Base-by-base conservation (phyloP, 2,888 invertebrate genomes). In the Drosophila demipolita region DNA sequence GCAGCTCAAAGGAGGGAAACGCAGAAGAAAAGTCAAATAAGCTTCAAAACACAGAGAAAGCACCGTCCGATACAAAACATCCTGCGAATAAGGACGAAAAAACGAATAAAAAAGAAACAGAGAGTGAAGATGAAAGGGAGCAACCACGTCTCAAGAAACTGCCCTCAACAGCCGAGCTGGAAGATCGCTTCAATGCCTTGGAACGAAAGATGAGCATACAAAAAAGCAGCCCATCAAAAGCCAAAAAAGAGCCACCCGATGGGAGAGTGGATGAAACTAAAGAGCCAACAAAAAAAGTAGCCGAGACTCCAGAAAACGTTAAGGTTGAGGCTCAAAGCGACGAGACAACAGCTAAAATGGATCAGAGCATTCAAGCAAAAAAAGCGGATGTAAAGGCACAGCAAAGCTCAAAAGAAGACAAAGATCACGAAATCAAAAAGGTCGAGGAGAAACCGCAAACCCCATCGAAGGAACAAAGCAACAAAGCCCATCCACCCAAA, bases 211-310 rank as follows among this genome's bases (percentile, higher is more conserved):
- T 76, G 59, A 87, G 83, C 33, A 64, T 75, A 4, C 80, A 89
- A 17, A 87, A 86, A 54, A 78, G 63, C 33, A 89, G 83, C 66
- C 70, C 83, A 15, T 48, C 77, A 2, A 84, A 83, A 55, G 64
- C 69, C 3, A 90, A 90, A 53, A 91, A 92, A 35, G 87, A 91
- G 36, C 91, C 91, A 2, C 91, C 91, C 9, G 91, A 91, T 53
- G 82, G 78, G 23, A 62, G n/a, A 1, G 35, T 8, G n/a, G 53
- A 66, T 17, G 36, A 33, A 23, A 45, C 7, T 8, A 42, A 49
- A 17, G 54, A 35, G 7, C 36, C n/a, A 2, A 17, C 45, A 2
- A 59, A 32, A 48, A 55, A 32, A 12, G 29, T 15, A 3, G 3
- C 40, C 17, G 33, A 53, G 32, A 20, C 9, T 9, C 23, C 35